Conservation (phyloP, 2,113 vertebrate species). For the Phycodurus eques region DNA sequence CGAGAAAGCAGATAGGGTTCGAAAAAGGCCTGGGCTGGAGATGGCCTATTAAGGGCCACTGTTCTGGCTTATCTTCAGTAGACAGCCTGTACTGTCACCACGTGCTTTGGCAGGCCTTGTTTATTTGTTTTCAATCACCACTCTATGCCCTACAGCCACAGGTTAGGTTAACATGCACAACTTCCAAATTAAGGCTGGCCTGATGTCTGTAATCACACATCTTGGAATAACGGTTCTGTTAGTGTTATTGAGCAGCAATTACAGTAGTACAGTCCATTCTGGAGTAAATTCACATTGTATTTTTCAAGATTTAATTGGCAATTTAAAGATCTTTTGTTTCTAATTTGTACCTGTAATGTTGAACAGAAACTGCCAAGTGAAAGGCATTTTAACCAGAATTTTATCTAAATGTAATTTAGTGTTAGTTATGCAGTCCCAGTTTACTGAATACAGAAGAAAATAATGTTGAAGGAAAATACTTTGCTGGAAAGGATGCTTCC, state of each 20-base stretch:
- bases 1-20: slow-evolving; percentile 73
- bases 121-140: slow-evolving; percentile 53
- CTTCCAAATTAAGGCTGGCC: slow-evolving; percentile 44
- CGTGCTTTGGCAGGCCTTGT: slow-evolving; percentile 52
- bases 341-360: background rate
- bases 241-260: slow-evolving; percentile 12
- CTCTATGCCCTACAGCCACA: slow-evolving; percentile 44
- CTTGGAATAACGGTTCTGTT: slow-evolving; percentile 23
- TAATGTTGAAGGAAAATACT: background rate
- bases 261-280: slow-evolving; percentile 14
- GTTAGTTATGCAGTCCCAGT: background rate
- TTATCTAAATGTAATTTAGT: background rate
- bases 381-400: background rate
- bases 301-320: background rate
- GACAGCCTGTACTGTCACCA: slow-evolving; percentile 65
- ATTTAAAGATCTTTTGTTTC: background rate
- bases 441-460: background rate
- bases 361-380: background rate
- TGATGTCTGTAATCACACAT: slow-evolving; percentile 34
- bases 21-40: slow-evolving; percentile 54
- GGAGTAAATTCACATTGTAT: background rate
- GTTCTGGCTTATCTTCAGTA: slow-evolving; percentile 80
- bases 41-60: slow-evolving; percentile 80
- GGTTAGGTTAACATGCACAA: slow-evolving; percentile 59
- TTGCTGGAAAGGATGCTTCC: background rate